Evolutionary conservation across 2,113 vertebrate species (phyloP), one percentile per base, ranked within the genome.

Genomic region (Gobio gobio): DNA sequence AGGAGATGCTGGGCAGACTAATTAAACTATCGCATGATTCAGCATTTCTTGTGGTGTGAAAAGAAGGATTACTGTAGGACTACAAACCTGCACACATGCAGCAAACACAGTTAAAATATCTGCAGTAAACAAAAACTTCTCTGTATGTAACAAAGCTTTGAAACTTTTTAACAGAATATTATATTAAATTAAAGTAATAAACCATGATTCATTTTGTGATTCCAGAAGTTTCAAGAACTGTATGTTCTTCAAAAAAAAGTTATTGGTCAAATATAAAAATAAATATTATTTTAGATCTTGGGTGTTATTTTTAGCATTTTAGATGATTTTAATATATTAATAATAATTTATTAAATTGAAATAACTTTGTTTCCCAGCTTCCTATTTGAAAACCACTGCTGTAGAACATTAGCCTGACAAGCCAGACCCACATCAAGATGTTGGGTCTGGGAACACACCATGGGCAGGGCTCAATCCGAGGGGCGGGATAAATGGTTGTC

Each of bases 1-100:
- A 81, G 45, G 45, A 74, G 54, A 74, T 0, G 29, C 72, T 80
- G 54, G 18, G 18, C 43, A 66, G 29, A 56, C 70, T 75, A 76
- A 82, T 66, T 63, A 47, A 82, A 29, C 40, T 56, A 54, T 54
- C 16, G 45, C 76, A 85, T 73, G 84, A 80, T 49, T 85, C 63
- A 78, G 84, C 84, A 85, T 45, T 85, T 47, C 77, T 47, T 78
- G 51, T 36, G 51, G 29, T 22, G 45, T 58, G 6, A 75, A 51
- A 47, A 8, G n/a, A 18, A 75, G 45, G 22, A 75, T 29, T 72
- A 22, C 68, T 72, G 68, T 47, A 51, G 13, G 47, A 33, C 14
- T 54, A 22, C 47, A 74, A 26, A 40, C 58, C 29, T 78, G 18
- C 33, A 73, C 43, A 81, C 10, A 51, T 49, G 59, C 78, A 68